Evolutionary conservation across 2,888 invertebrate species (phyloP), one percentile per base, ranked within the genome.

Genomic region (Hypsopygia costalis): DNA sequence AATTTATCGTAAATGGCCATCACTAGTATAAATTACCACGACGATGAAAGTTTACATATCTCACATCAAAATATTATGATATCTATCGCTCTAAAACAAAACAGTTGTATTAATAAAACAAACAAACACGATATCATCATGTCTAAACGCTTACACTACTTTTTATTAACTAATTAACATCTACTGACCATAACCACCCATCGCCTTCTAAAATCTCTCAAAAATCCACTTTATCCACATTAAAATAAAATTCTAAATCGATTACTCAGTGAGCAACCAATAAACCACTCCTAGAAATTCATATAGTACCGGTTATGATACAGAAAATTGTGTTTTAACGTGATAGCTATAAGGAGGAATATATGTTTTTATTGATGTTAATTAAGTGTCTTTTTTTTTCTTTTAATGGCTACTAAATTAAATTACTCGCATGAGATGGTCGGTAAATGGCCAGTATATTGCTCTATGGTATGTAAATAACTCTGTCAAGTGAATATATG

Each of bases 111-210:
- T 43, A 30, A 47, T 34, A 47, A 50, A 48, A 47, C 50, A 51
- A 36, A 40, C 38, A 10, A 30, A 27, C 10, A 51, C 46, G 45
- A 48, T 44, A 36, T 44, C 44, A 46, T 46, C 44, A 35, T 38
- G 35, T 38, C 44, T 41, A 49, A 44, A 43, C 34, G 41, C 40
- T 46, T 16, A 33, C 33, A 32, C 32, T 11, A 6, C 11, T 39
- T 51, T 49, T 51, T 46, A 46, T 49, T 22, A 25, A 25, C 37
- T 38, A 51, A 48, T 51, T 48, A 43, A 46, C 22, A 47, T 51
- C 41, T 39, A 51, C 51, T 46, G 44, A 51, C 47, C 51, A 51
- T 44, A 43, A 44, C 51, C 51, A 47, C 51, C 51, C 51, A 48
- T 46, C 10, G 22, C 22, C 16, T 20, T 22, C 6, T 6, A 10